Percentiles rank a stretch among this genome's conserved stretches.
These are phyloP conservation scores for Heterotis niloticus DNA, from an alignment of 2,113 vertebrate species.

Conservation along the genomic window DNA sequence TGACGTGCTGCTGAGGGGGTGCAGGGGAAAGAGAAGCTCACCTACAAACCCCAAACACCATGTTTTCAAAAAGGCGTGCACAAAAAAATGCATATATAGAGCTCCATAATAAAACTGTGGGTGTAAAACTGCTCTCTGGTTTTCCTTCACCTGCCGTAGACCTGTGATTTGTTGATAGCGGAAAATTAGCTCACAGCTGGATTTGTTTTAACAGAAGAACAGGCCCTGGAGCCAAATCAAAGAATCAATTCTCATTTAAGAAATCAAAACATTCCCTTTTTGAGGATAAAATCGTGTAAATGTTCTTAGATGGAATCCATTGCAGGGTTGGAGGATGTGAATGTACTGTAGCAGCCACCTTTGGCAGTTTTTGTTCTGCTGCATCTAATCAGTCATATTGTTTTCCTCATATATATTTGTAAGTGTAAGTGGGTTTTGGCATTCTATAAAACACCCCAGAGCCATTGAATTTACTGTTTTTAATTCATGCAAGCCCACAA, in stretches of 20 bases:
- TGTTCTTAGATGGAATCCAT: background rate
- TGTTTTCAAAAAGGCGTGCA: background rate
- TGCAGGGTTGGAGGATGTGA: background rate
- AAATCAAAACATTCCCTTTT: background rate
- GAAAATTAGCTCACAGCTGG: conserved; percentile 6
- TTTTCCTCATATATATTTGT: background rate
- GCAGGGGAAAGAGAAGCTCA: background rate
- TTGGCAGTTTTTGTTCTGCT: background rate
- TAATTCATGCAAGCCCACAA: too few relatives aligned
- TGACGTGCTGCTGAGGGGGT: background rate
- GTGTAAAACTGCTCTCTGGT: background rate
- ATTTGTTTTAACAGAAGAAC: background rate
- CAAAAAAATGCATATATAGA: background rate
- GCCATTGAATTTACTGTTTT: too few relatives aligned
- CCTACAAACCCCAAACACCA: background rate
- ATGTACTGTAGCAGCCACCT: background rate
- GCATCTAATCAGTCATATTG: background rate
- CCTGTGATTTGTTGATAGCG: background rate
- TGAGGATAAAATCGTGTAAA: background rate
- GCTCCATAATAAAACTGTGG: too few relatives aligned
- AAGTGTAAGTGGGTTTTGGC: too few relatives aligned
- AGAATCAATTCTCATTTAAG: too few relatives aligned
- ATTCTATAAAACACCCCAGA: too few relatives aligned
- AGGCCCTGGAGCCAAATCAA: background rate
- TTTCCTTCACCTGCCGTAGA: background rate